Percentiles rank a stretch among this genome's conserved stretches.
Conservation (phyloP, 2,888 invertebrate genomes). For the Zhuqinia jingwanae region DNA sequence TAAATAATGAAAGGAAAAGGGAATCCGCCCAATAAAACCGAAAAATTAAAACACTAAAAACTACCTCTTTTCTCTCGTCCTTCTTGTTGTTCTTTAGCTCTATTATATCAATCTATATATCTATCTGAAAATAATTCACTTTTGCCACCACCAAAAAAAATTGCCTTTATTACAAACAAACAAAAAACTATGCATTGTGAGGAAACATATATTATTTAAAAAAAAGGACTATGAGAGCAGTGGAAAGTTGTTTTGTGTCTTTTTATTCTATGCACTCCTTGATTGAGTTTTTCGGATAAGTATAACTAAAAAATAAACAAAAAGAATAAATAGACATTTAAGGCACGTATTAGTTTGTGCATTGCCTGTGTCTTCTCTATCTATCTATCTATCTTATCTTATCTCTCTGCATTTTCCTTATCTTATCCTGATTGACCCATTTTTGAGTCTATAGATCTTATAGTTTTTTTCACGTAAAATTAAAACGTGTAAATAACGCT, state of each 20-base stretch:
- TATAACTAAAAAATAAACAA: constrained; percentile 13
- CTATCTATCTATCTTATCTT: too few species aligned
- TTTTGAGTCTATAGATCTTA: constrained; percentile 8
- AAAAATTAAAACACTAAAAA: constrained; percentile 68
- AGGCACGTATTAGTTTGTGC: constrained; percentile 6
- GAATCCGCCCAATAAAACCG: constrained; percentile 79
- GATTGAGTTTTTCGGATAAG: neutral
- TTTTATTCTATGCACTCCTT: neutral
- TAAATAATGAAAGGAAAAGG: constrained; percentile 76
- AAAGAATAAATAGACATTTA: neutral
- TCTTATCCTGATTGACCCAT: neutral
- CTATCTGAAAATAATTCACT: constrained; percentile 54
- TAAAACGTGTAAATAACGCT: neutral
- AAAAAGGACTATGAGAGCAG: constrained; percentile 61
- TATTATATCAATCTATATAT: constrained; percentile 61
- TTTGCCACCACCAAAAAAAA: constrained; percentile 33
- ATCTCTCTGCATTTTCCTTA: constrained; percentile 20
- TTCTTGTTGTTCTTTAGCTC: constrained; percentile 60
- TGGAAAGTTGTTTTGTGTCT: constrained; percentile 56
- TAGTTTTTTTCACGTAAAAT: constrained; percentile 24
- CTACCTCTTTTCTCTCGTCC: constrained; percentile 53
- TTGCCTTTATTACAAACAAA: constrained; percentile 2
- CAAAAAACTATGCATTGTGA: constrained; percentile 44
- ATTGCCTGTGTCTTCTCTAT: constrained; percentile 48
- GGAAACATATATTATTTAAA: constrained; percentile 39